phyloP scores from a whole-genome alignment of 2,888 invertebrate species.

The Cephalotes varians region DNA sequence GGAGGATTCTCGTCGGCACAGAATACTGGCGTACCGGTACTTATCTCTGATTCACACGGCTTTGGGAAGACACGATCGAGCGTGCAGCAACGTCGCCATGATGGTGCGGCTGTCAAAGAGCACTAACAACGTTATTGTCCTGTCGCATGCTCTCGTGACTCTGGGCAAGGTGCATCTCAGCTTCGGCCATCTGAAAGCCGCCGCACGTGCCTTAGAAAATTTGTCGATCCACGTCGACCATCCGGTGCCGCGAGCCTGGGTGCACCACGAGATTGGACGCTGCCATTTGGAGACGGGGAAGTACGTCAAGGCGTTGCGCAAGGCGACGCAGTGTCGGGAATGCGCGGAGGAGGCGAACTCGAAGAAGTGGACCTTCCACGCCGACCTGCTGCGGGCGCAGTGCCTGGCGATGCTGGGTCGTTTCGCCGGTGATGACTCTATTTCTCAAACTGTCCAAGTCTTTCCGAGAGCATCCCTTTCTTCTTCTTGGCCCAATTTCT shows the following conservation, averaged over 20 bases:
- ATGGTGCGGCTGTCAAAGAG: slow-evolving; percentile 76
- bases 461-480: neutral
- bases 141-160: slow-evolving; percentile 73
- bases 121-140: slow-evolving; percentile 64
- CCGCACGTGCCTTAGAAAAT: slow-evolving; percentile 77
- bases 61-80: slow-evolving; percentile 79
- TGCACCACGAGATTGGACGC: slow-evolving; percentile 73
- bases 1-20: slow-evolving; percentile 69
- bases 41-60: slow-evolving; percentile 76
- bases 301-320: slow-evolving; percentile 68
- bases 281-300: slow-evolving; percentile 79
- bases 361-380: slow-evolving; percentile 79
- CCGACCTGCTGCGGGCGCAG: slow-evolving; percentile 78
- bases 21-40: slow-evolving; percentile 73
- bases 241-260: slow-evolving; percentile 70
- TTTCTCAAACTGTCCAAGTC: slow-evolving; percentile 41
- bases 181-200: slow-evolving; percentile 79
- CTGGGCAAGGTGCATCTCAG: slow-evolving; percentile 80
- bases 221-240: slow-evolving; percentile 62
- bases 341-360: slow-evolving; percentile 72
- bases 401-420: slow-evolving; percentile 75
- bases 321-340: slow-evolving; percentile 70
- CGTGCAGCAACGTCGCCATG: slow-evolving; percentile 72
- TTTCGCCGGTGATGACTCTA: slow-evolving; percentile 60
- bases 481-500: neutral